Conservation (phyloP, 2,797 vertebrate genomes). For the Erethizon dorsatum region DNA sequence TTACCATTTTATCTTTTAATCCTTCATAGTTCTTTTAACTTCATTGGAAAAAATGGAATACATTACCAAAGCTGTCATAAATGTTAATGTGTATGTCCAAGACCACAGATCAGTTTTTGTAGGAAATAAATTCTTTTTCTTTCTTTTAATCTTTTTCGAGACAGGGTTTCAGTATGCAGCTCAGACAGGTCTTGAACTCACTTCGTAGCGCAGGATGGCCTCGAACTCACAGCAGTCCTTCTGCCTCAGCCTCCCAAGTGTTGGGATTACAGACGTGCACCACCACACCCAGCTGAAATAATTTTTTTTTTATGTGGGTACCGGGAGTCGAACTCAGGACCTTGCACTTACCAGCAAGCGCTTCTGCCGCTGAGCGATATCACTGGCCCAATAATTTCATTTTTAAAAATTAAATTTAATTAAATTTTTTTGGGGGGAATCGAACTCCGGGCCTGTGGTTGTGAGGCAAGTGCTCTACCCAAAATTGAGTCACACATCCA, state of each 20-base stretch:
- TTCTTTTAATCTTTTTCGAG: not conserved
- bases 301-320: too few relatives aligned
- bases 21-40: constrained; percentile 46
- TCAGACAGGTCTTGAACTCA: not conserved
- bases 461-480: not conserved
- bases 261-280: not conserved
- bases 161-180: not conserved
- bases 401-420: not conserved
- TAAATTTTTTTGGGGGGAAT: not conserved
- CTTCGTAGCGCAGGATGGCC: not conserved
- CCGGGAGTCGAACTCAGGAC: too few relatives aligned
- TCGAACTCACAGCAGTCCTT: not conserved
- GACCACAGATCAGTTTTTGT: not conserved
- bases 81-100: not conserved
- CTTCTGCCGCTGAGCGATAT: too few relatives aligned
- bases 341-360: too few relatives aligned
- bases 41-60: not conserved
- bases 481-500: not conserved
- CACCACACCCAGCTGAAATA: too few relatives aligned
- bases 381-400: not conserved
- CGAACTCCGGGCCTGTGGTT: not conserved
- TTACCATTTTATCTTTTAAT: not conserved
- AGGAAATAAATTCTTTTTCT: constrained; percentile 7
- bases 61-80: constrained; percentile 18
- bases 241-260: not conserved